Percentiles rank a stretch among this genome's conserved stretches.
Evolutionary conservation across 2,797 vertebrate genomes (phyloP).

Genomic region (Myotis planiceps): DNA sequence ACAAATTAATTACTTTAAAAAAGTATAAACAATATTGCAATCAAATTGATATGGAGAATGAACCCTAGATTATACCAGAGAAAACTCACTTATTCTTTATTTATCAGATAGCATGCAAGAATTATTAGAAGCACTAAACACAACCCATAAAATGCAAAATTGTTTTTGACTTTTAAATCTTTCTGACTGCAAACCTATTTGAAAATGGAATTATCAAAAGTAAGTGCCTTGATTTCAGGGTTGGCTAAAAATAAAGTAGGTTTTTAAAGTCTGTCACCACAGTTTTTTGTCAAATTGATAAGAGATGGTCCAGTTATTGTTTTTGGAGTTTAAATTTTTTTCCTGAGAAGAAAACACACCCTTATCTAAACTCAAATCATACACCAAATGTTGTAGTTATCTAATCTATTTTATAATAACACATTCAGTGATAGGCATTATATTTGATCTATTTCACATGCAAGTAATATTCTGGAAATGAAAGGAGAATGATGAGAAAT

Average conservation of each 20-base stretch:
- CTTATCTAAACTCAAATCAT: constrained; percentile 1
- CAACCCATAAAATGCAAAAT: constrained; percentile 31
- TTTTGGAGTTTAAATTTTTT: constrained; percentile 33
- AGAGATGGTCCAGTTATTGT: constrained; percentile 30
- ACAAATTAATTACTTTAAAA: constrained; percentile 59
- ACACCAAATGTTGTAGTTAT: background rate
- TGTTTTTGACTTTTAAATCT: constrained; percentile 61
- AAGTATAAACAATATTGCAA: constrained; percentile 48
- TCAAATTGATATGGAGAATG: constrained; percentile 61
- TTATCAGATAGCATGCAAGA: constrained; percentile 26
- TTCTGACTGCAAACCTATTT: constrained; percentile 74
- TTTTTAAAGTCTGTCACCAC: constrained; percentile 66
- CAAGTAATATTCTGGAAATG: background rate
- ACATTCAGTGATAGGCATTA: background rate
- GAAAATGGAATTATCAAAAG: constrained; percentile 67
- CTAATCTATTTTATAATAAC: constrained; percentile 49
- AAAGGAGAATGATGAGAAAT: background rate
- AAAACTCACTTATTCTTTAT: constrained; percentile 59
- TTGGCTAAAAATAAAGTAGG: constrained; percentile 71
- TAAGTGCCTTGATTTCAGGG: constrained; percentile 69
- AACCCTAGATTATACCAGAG: background rate
- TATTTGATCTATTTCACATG: background rate
- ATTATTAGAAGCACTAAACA: constrained; percentile 44
- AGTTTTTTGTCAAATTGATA: constrained; percentile 40
- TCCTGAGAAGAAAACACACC: background rate